Conservation (phyloP, 2,113 vertebrate species). For the Sapajus apella region DNA sequence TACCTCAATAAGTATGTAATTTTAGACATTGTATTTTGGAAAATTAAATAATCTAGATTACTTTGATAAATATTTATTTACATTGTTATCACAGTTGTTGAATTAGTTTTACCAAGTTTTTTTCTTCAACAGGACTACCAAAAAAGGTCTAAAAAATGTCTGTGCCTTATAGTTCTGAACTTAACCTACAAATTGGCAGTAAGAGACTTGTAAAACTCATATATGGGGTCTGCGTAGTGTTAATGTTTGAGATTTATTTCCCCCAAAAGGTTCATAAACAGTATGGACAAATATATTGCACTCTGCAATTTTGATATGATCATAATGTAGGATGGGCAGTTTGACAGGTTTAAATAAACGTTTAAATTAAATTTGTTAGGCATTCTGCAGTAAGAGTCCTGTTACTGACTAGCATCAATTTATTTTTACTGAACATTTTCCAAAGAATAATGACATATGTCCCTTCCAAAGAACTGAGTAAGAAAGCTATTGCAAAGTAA, state of each 20-base stretch:
- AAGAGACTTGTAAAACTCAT: conserved; percentile 52
- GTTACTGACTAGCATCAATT: conserved; percentile 29
- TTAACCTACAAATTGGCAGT: conserved; percentile 43
- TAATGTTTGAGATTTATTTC: conserved; percentile 32
- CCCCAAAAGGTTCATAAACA: conserved; percentile 66
- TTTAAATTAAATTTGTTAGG: conserved; percentile 58
- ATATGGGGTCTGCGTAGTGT: conserved; percentile 38
- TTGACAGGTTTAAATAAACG: conserved; percentile 75
- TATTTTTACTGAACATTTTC: conserved; percentile 72
- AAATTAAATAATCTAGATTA: conserved; percentile 20
- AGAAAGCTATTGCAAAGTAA: conserved; percentile 44
- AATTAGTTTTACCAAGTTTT: not conserved
- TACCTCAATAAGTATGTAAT: not conserved
- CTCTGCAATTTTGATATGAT: conserved; percentile 52
- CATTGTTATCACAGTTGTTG: not conserved
- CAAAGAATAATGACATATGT: conserved; percentile 37
- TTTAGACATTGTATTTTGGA: conserved; percentile 35
- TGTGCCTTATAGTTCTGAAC: conserved; percentile 57
- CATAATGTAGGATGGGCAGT: conserved; percentile 32
- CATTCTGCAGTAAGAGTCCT: conserved; percentile 16
- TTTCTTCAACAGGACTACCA: not conserved
- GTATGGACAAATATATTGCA: conserved; percentile 66
- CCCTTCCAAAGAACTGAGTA: conserved; percentile 1
- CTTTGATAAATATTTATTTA: conserved; percentile 55
- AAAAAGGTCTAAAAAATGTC: not conserved